Evolutionary conservation across 2,797 vertebrate species (phyloP), one percentile per base, ranked within the genome.

Genomic region (Tapera naevia): DNA sequence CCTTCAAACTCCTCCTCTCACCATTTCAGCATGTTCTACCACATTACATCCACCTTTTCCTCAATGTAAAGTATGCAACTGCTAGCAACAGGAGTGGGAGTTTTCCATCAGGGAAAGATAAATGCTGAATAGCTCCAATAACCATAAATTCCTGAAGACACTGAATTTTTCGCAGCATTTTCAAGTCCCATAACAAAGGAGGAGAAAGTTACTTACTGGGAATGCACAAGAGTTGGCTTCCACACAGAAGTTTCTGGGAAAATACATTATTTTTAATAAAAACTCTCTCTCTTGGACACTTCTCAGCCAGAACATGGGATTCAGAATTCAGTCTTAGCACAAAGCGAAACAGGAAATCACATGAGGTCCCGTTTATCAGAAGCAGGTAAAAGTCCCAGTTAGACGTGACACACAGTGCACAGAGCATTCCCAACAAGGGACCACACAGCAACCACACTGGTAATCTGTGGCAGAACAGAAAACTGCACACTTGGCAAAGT

Each of bases 191-290:
- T 7, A 72, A 78, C 43, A 89, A 79, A 91, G 39, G 28, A 78
- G 25, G 19, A 57, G 69, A 88, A 80, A 75, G 39, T 53, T 65
- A 56, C 53, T 86, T 81, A 25, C 18, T n/a, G 61, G 85, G 82
- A 96, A 93, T 45, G n/a, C 61, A 58, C 6, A 71, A 50, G 65
- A 88, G 25, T 13, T 94, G 81, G 64, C 58, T 73, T 91, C 91
- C 62, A 60, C 33, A 62, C 28, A 37, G 28, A 70, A 56, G n/a
- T 69, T 95, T 94, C 79, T 83, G 61, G 73, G 84, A 81, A 95
- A 93, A 62, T 35, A 21, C 11, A 76, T 45, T 80, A 19, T 66
- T 86, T 92, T 89, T 72, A 58, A 89, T 85, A 80, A 92, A 88
- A 95, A 45, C 46, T 69, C 75, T 75, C 35, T 87, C 89, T 75